Evolutionary conservation across 1,140 invertebrate genomes (phyloP), one percentile per base, ranked within the genome.

Genomic region (Papilio machaon): DNA sequence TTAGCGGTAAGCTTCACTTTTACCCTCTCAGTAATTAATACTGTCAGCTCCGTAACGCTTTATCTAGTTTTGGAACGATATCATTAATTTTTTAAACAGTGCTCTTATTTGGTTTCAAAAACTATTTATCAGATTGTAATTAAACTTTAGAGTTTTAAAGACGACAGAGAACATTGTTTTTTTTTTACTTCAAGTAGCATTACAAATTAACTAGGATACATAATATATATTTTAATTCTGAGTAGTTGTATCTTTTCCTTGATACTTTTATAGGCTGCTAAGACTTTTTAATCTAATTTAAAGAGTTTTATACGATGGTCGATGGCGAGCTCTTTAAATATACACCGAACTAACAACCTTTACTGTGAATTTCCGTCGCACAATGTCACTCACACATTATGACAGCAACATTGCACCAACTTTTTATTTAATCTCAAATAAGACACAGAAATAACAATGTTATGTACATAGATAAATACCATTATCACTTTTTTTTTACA

Each of bases 1-100:
- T 89, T 89, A 89, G 84, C 83, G 76, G 77, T 58, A 38, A 64
- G 77, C 77, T 64, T 79, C 77, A 79, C 77, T 79, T 79, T 79
- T 79, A 79, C 77, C 77, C 77, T 67, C 38, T 67, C 19, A 67
- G 77, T 79, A 79, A 79, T 67, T 79, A 79, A 79, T 79, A 79
- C 60, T 79, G 77, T 79, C 77, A 60, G n/a, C 11, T 9, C 43
- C 9, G 60, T 79, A 79, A 79, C 77, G n/a, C 38, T 47, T 19
- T 67, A 79, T 79, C 77, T 67, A 79, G 77, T 79, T 79, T 54
- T 30, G 54, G 46, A 54, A 73, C 60, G 78, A 67, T 70, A 15
- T 70, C 38, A 47, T 17, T 19, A 30, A 76, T 52, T 49, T 49
- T 35, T 54, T 6, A 23, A 49, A 52, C 2, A 35, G 11, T 67